These are phyloP conservation scores for Chouioia cunea DNA, from an alignment of 2,888 invertebrate species.

Conservation along the genomic window DNA sequence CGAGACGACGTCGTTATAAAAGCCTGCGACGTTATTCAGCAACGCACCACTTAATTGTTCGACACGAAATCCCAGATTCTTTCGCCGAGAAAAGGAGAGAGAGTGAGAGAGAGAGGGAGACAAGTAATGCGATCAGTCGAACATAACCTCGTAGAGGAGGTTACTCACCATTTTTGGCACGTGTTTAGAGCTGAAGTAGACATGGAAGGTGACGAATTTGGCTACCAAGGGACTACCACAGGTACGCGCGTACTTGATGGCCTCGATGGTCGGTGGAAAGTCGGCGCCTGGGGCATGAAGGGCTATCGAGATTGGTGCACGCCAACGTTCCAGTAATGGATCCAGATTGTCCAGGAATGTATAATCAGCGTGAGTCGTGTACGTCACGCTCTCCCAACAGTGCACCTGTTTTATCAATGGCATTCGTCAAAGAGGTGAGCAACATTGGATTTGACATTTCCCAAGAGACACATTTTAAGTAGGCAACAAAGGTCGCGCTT, in stretches of 20 bases:
- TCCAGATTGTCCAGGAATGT: conserved; percentile 91
- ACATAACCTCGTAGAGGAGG: conserved; percentile 1
- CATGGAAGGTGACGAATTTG: conserved; percentile 87
- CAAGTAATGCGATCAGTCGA: too few species aligned
- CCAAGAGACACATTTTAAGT: too few species aligned
- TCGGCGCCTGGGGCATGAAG: conserved; percentile 90
- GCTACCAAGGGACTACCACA: conserved; percentile 81
- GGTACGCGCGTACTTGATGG: conserved; percentile 84
- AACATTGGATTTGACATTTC: too few species aligned
- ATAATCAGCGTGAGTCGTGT: conserved; percentile 92
- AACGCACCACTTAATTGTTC: too few species aligned
- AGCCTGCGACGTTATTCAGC: too few species aligned
- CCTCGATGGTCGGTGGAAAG: conserved; percentile 81
- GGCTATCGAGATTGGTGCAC: conserved; percentile 88
- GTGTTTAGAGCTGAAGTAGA: conserved; percentile 89
- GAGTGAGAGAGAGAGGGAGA: too few species aligned
- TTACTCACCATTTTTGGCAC: conserved; percentile 77
- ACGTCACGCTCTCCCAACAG: conserved; percentile 89
- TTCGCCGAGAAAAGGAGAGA: too few species aligned
- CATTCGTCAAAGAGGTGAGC: too few species aligned
- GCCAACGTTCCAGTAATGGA: conserved; percentile 88
- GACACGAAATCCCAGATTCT: too few species aligned
- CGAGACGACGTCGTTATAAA: too few species aligned
- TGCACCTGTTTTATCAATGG: too few species aligned
- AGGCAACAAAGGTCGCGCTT: too few species aligned